Base-by-base conservation (phyloP, 2,888 invertebrate genomes). In the Ophion ventricosus region DNA sequence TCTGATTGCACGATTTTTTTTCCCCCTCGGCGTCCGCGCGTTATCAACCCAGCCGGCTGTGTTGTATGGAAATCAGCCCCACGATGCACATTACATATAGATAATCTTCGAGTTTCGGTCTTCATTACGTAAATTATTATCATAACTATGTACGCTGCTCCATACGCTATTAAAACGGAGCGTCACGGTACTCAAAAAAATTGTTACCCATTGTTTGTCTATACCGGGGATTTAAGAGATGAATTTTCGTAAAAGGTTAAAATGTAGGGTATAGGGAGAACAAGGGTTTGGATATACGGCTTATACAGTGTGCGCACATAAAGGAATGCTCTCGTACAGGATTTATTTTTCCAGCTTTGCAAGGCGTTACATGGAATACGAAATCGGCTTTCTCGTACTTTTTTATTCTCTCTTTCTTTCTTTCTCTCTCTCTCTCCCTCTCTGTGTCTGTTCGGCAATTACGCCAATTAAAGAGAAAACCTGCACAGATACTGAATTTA, bases 281-380 rank as follows among this genome's bases (percentile, higher is more conserved):
- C 4, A 57, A 57, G 40, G 11, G 14, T n/a, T 35, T 14, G 23
- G 49, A 29, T 26, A 10, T n/a, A 63, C 4, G 29, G 20, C 10
- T 26, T 56, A 26, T 49, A n/a, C n/a, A 49, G n/a, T 63, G 35
- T 72, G 20, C 29, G 20, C 14, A 63, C 14, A 56, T 29, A 26
- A 64, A 54, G 43, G 43, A 78, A 79, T 43, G 40, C 20, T 63
- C 67, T 63, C 70, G 43, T 66, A 35, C 43, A 40, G 63, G 78
- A 82, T 77, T 73, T 77, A 78, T 78, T 78, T 67, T 25, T 61
- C 43, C 43, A 64, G 56, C 64, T 49, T 54, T 54, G 73, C 61
- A 56, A 66, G 17, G 73, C 26, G 67, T 78, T 78, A 82, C 77
- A 73, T 23, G 82, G 82, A 82, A 78, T 82, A 74, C 73, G 67